Evolutionary conservation across 2,888 invertebrate species (phyloP), one percentile per base, ranked within the genome.

Genomic region (Timandra comae): DNA sequence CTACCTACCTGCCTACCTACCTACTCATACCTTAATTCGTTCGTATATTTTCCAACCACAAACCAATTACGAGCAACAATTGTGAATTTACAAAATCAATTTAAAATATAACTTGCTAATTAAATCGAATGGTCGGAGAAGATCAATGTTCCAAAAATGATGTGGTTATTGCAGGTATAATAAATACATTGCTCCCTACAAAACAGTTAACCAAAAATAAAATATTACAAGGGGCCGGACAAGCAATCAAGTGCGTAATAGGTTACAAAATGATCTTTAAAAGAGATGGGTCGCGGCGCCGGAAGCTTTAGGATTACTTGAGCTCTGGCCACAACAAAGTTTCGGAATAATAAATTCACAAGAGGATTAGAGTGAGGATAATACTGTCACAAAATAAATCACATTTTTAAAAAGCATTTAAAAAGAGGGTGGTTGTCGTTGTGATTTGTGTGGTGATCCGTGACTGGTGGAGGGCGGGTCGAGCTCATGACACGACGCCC

Each of bases 321-420:
- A 70, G 63, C 67, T 55, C 46, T 61, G 61, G 61, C 59, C 69
- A 70, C 63, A 74, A 57, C 66, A 75, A 79, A 76, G 65, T 75
- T 77, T 56, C 48, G 58, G 69, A 65, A 76, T 74, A 77, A 64
- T 64, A 64, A 52, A 78, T 73, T 75, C 72, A 66, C 67, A 54
- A 49, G 56, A 48, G 70, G 72, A 73, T 78, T 74, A 72, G 63
- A 67, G 63, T 63, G 67, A 63, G 73, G 72, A 71, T 77, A 72
- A 78, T 73, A 58, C 60, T 64, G 60, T 60, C 59, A 55, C 61
- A 65, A 56, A 68, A 75, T 75, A 74, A 75, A 79, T 78, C 68
- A 77, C 65, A 62, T 56, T 65, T 49, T 63, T 68, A 65, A 71
- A 70, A 71, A 71, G 57, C 68, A 62, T 63, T 69, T 69, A 63